phyloP scores from a whole-genome alignment of 2,888 invertebrate species.

The Agonopterix heracliana region DNA sequence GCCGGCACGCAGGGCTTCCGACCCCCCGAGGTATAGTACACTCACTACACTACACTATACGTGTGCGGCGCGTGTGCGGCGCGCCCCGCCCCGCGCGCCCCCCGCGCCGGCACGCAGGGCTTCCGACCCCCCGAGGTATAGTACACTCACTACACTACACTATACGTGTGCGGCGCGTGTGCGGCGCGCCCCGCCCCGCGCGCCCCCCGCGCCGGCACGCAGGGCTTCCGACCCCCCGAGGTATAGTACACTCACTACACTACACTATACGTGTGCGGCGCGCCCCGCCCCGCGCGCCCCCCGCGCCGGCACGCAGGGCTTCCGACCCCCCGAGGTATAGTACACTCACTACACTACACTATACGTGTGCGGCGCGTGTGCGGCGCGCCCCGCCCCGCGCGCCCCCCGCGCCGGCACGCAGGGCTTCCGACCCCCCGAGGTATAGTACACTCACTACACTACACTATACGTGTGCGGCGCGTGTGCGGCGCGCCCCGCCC shows the following conservation, averaged over 20 bases:
- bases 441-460: no score
- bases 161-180: conserved; percentile 81
- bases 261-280: conserved; percentile 81
- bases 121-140: conserved; percentile 89
- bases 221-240: conserved; percentile 93
- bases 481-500: conserved; percentile 79
- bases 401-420: conserved; percentile 93
- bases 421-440: conserved; percentile 91
- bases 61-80: conserved; percentile 80
- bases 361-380: conserved; percentile 80
- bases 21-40: conserved; percentile 87
- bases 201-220: conserved; percentile 91
- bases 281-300: conserved; percentile 82
- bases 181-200: conserved; percentile 78
- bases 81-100: conserved; percentile 81
- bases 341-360: no score
- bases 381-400: conserved; percentile 77
- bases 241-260: no score
- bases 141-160: no score
- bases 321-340: conserved; percentile 88
- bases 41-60: no score
- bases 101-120: conserved; percentile 92
- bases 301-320: conserved; percentile 93
- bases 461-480: conserved; percentile 78
- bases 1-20: conserved; percentile 94